phyloP scores from a whole-genome alignment of 1,140 invertebrate species.

The Drosophila hydei region DNA sequence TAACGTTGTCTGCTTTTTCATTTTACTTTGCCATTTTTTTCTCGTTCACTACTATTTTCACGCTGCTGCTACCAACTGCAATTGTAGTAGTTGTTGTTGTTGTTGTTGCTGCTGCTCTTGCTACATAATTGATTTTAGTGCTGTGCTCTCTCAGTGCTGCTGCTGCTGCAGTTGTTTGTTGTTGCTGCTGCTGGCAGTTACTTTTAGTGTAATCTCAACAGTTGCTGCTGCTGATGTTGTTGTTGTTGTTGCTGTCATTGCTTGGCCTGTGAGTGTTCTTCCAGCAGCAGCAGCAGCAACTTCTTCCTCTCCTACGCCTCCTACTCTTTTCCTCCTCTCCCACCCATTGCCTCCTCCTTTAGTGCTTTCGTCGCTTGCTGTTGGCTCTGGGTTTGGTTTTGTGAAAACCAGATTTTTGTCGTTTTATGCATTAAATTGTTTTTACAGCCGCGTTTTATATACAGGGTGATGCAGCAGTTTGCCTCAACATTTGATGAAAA shows the following conservation, averaged over 20 bases:
- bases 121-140: slow-evolving; percentile 82
- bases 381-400: slow-evolving; percentile 68
- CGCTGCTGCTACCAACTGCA: slow-evolving; percentile 60
- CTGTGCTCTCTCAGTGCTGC: slow-evolving; percentile 62
- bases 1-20: slow-evolving; percentile 55
- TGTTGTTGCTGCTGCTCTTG: slow-evolving; percentile 58
- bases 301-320: slow-evolving; percentile 46
- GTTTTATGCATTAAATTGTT: slow-evolving; percentile 82
- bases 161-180: slow-evolving; percentile 34
- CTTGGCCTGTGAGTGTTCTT: slow-evolving; percentile 57
- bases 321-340: not conserved
- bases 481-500: not conserved
- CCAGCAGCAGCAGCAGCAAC: slow-evolving; percentile 58
- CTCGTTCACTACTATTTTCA: slow-evolving; percentile 72
- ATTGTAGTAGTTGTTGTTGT: slow-evolving; percentile 41
- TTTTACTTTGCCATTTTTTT: slow-evolving; percentile 67
- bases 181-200: slow-evolving; percentile 61
- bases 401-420: slow-evolving; percentile 81
- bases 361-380: slow-evolving; percentile 66
- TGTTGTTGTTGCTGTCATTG: slow-evolving; percentile 32
- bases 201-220: slow-evolving; percentile 80
- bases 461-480: slow-evolving; percentile 50
- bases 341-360: slow-evolving; percentile 48
- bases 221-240: slow-evolving; percentile 52
- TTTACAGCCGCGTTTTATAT: slow-evolving; percentile 76